Evolutionary conservation across 2,113 vertebrate genomes (phyloP).

Genomic region (Tretioscincus oriximinensis): DNA sequence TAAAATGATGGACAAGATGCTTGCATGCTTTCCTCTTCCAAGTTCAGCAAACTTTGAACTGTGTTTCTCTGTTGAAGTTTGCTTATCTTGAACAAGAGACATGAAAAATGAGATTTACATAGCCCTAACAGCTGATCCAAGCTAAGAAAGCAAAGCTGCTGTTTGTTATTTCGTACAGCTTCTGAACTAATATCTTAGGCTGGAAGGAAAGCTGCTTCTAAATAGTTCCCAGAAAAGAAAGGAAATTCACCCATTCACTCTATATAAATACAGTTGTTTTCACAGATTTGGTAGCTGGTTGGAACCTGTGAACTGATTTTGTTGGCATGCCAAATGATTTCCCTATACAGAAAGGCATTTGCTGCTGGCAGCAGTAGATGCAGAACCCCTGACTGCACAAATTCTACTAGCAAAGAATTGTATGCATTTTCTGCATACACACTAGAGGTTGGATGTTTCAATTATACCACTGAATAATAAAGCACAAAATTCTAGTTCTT

Average conservation of each 20-base stretch:
- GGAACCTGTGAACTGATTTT: constrained; percentile 8
- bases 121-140: constrained; percentile 21
- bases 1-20: not conserved
- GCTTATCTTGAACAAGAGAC: constrained; percentile 23
- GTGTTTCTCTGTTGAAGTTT: constrained; percentile 16
- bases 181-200: constrained; percentile 5
- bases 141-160: constrained; percentile 44
- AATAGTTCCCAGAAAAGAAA: constrained; percentile 24
- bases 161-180: constrained; percentile 20
- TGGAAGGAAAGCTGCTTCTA: constrained; percentile 14
- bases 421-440: constrained; percentile 42
- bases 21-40: not conserved
- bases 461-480: constrained; percentile 32
- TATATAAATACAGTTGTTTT: constrained; percentile 38
- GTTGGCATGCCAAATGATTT: constrained; percentile 17
- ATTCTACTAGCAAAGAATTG: constrained; percentile 28
- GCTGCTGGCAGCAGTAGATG: constrained; percentile 27
- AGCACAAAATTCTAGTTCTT: constrained; percentile 48
- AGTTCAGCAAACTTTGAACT: constrained; percentile 11
- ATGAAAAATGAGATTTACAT: constrained; percentile 20
- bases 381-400: constrained; percentile 32
- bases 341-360: constrained; percentile 11
- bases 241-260: constrained; percentile 19
- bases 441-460: constrained; percentile 61
- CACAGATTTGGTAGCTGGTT: constrained; percentile 23